These are phyloP conservation scores for Poecilia latipinna DNA, from an alignment of 2,113 vertebrate species.

Conservation along the genomic window DNA sequence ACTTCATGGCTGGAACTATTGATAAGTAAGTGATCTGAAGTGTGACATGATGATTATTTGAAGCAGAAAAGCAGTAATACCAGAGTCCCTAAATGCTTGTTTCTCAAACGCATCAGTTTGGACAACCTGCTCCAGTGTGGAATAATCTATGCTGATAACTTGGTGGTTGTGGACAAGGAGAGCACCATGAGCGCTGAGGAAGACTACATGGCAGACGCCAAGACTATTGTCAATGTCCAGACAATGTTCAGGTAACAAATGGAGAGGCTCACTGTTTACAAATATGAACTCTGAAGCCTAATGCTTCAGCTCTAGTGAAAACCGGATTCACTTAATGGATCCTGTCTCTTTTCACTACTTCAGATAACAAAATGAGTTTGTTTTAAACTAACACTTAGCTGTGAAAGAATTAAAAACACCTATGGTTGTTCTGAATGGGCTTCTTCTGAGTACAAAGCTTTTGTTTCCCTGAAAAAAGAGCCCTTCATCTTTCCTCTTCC, in stretches of 20 bases:
- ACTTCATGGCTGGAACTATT: slow-evolving; percentile 98
- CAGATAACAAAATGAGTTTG: slow-evolving; percentile 2
- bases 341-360: background rate
- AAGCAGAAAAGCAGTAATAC: background rate
- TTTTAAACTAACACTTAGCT: slow-evolving; percentile 19
- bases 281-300: background rate
- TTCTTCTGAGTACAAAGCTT: background rate
- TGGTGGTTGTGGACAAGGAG: slow-evolving; percentile 98
- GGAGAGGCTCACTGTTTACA: background rate
- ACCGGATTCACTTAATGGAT: background rate
- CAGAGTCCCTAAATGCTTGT: background rate
- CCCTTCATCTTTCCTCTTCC: background rate
- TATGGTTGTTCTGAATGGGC: slow-evolving; percentile 11
- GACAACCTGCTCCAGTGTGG: slow-evolving; percentile 96
- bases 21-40: slow-evolving; percentile 90
- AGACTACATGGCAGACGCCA: slow-evolving; percentile 98
- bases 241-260: slow-evolving; percentile 91
- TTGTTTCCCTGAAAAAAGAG: background rate
- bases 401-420: slow-evolving; percentile 34
- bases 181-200: slow-evolving; percentile 98
- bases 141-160: slow-evolving; percentile 95
- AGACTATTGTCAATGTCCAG: slow-evolving; percentile 98
- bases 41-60: background rate
- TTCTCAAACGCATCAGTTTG: slow-evolving; percentile 81
- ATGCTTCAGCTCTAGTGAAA: background rate